Evolutionary conservation across 1,140 invertebrate genomes (phyloP).

Genomic region (Lasioglossum albipes): DNA sequence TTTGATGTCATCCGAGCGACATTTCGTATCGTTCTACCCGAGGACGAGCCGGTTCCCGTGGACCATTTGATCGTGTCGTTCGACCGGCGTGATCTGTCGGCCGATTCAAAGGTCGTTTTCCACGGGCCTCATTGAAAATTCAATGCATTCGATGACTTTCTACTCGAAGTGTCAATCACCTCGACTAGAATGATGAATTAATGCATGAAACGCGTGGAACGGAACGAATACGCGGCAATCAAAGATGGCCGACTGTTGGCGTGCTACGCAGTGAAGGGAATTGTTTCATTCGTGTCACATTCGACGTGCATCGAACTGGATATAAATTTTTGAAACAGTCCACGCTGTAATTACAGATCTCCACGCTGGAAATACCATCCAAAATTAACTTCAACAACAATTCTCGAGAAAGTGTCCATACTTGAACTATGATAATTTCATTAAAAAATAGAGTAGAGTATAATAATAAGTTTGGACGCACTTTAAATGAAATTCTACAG

Average conservation of each 20-base stretch:
- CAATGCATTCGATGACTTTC: slow-evolving; percentile 25
- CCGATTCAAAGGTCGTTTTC: slow-evolving; percentile 25
- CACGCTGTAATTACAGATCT: background rate
- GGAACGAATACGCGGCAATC: background rate
- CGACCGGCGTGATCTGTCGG: background rate
- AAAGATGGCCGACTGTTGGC: background rate
- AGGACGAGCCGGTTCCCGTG: background rate
- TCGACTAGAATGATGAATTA: slow-evolving; percentile 22
- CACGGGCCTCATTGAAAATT: slow-evolving; percentile 29
- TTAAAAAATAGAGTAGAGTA: too few species aligned
- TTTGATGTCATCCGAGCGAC: slow-evolving; percentile 29
- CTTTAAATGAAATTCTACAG: too few species aligned
- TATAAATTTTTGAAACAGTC: background rate
- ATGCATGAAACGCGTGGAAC: slow-evolving; percentile 2
- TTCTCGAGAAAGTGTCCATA: too few species aligned
- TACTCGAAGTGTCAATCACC: slow-evolving; percentile 26
- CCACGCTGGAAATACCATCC: background rate
- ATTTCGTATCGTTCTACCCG: slow-evolving; percentile 10
- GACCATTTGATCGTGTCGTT: background rate
- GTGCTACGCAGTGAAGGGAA: background rate
- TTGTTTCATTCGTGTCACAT: background rate
- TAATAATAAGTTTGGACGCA: too few species aligned
- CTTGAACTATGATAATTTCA: too few species aligned
- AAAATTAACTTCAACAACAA: too few species aligned
- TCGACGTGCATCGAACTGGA: background rate